Evolutionary conservation across 2,797 vertebrate species (phyloP).

Genomic region (Coluber constrictor): DNA sequence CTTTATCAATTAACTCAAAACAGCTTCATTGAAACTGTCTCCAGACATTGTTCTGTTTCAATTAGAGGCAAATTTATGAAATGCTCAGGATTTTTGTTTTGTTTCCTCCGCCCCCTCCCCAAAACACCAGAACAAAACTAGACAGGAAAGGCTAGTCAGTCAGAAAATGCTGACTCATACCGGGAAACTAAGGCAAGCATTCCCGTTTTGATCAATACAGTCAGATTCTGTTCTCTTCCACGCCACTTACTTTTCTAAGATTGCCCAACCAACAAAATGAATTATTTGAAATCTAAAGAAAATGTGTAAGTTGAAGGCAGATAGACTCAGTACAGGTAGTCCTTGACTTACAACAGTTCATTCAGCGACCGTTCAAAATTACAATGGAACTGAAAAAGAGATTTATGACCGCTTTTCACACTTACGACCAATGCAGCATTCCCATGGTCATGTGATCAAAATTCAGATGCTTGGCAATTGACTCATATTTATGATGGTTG

Average conservation of each 20-base stretch:
- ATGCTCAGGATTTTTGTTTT: constrained; percentile 24
- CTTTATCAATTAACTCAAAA: constrained; percentile 77
- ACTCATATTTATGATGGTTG: background rate
- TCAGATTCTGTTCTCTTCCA: constrained; percentile 31
- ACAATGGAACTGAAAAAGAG: background rate
- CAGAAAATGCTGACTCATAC: constrained; percentile 38
- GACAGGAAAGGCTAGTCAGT: constrained; percentile 41
- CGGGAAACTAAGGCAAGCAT: constrained; percentile 43
- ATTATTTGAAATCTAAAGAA: constrained; percentile 14
- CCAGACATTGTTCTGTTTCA: constrained; percentile 64
- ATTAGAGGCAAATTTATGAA: constrained; percentile 48
- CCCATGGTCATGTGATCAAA: background rate
- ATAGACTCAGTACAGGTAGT: background rate
- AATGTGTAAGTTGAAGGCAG: constrained; percentile 20
- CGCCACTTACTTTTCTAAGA: constrained; percentile 4
- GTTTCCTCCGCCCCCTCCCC: background rate
- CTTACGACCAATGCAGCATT: background rate
- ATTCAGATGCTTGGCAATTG: background rate
- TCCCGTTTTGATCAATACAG: background rate
- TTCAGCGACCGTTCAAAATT: background rate
- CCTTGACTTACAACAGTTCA: background rate
- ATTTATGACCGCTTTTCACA: background rate
- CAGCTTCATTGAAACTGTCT: constrained; percentile 50
- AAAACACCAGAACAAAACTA: constrained; percentile 45
- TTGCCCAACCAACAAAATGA: constrained; percentile 34